Conservation (phyloP, 2,888 invertebrate species). For the Dicranocentrus wangi region DNA sequence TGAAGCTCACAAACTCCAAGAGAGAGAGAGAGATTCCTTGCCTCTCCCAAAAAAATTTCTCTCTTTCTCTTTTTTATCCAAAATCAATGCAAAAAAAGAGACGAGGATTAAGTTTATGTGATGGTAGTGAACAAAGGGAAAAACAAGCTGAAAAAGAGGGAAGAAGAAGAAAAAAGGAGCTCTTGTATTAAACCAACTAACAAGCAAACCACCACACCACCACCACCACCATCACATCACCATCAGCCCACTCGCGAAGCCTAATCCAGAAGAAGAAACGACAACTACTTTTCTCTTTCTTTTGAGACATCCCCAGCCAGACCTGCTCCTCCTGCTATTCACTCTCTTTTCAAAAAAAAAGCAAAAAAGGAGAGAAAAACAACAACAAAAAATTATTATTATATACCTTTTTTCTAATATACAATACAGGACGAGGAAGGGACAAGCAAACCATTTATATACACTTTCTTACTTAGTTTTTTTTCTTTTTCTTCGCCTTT, state of each 20-base stretch:
- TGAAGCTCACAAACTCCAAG: slow-evolving; percentile 42
- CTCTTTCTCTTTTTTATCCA: slow-evolving; percentile 62
- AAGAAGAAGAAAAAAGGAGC: slow-evolving; percentile 29
- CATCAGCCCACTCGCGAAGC: no score
- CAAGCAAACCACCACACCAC: slow-evolving; percentile 17
- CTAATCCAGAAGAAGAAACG: no score
- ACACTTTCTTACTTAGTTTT: no score
- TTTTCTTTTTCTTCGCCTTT: not conserved
- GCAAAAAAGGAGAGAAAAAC: slow-evolving; percentile 16
- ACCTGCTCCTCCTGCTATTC: slow-evolving; percentile 27
- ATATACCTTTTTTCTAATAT: slow-evolving; percentile 5
- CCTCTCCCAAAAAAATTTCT: slow-evolving; percentile 39
- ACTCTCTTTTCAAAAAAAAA: slow-evolving; percentile 23
- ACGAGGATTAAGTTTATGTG: slow-evolving; percentile 59
- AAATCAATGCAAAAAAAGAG: slow-evolving; percentile 58
- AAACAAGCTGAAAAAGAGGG: slow-evolving; percentile 46
- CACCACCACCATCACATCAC: slow-evolving; percentile 7
- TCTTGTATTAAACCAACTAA: slow-evolving; percentile 39
- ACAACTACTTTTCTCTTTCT: slow-evolving; percentile 37
- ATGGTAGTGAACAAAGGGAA: slow-evolving; percentile 54
- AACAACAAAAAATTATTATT: not conserved
- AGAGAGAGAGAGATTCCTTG: slow-evolving; percentile 58
- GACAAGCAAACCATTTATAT: no score
- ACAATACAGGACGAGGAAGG: no score
- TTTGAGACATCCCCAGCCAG: slow-evolving; percentile 33